phyloP scores from a whole-genome alignment of 2,888 invertebrate species.

The Rhagium mordax region DNA sequence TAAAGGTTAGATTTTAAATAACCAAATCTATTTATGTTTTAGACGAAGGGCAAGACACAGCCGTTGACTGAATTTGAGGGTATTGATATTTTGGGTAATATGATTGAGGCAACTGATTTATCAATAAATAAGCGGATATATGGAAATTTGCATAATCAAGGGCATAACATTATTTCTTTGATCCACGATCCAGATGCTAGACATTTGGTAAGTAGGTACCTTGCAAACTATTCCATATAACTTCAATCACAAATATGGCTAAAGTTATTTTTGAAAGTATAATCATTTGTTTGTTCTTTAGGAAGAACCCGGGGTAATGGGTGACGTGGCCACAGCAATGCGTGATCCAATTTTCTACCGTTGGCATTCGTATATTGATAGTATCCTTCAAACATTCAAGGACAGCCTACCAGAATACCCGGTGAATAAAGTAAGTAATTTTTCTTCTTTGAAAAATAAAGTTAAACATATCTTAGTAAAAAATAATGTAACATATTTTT shows the following conservation, averaged over 20 bases:
- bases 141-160: slow-evolving; percentile 88
- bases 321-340: slow-evolving; percentile 89
- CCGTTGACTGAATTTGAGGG: slow-evolving; percentile 77
- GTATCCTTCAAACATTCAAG: slow-evolving; percentile 84
- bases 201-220: slow-evolving; percentile 77
- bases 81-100: slow-evolving; percentile 85
- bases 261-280: no score
- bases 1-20: no score
- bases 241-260: no score
- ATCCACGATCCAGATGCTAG: slow-evolving; percentile 87
- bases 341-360: slow-evolving; percentile 90
- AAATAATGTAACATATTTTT: no score
- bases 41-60: slow-evolving; percentile 75
- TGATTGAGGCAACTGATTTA: slow-evolving; percentile 82
- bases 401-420: slow-evolving; percentile 78
- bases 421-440: slow-evolving; percentile 70
- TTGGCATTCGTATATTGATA: slow-evolving; percentile 87
- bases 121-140: slow-evolving; percentile 81
- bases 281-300: slow-evolving; percentile 64
- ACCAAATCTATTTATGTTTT: slow-evolving; percentile 16
- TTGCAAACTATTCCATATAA: no score
- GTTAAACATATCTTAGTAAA: no score
- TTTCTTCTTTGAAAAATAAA: no score
- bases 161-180: slow-evolving; percentile 84
- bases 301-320: slow-evolving; percentile 88